Conservation (phyloP, 1,140 invertebrate species). For the Cyrtorhinus lividipennis region DNA sequence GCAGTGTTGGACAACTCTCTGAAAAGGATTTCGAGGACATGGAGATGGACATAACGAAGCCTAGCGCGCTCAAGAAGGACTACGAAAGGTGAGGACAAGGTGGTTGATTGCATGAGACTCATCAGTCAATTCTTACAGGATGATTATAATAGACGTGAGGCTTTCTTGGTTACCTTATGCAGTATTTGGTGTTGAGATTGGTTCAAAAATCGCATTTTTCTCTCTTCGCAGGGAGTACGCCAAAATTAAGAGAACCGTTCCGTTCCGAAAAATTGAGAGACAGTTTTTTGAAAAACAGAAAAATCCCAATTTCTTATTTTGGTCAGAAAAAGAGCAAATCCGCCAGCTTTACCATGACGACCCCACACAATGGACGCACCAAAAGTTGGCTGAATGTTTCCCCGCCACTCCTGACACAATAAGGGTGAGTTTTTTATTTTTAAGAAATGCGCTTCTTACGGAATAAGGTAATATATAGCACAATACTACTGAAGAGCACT, state of each 20-base stretch:
- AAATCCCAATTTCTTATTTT: slow-evolving; percentile 57
- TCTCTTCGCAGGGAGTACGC: not conserved
- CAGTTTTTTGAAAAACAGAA: slow-evolving; percentile 59
- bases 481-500: no score
- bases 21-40: slow-evolving; percentile 28
- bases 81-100: not conserved
- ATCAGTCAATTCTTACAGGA: not conserved
- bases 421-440: slow-evolving; percentile 2
- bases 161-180: no score
- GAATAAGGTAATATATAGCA: no score
- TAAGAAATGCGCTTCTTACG: no score
- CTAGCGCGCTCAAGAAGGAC: not conserved
- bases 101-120: not conserved
- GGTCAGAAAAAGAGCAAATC: slow-evolving; percentile 69
- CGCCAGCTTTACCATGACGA: slow-evolving; percentile 45
- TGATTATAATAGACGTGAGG: no score
- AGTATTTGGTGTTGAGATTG: no score
- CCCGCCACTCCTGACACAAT: slow-evolving; percentile 48
- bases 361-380: slow-evolving; percentile 54
- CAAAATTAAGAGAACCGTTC: no score
- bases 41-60: slow-evolving; percentile 22
- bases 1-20: slow-evolving; percentile 17
- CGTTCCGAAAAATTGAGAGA: no score
- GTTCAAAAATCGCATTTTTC: no score
- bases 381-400: slow-evolving; percentile 60